Conservation (phyloP, 1,140 invertebrate species). For the Samia ricini region DNA sequence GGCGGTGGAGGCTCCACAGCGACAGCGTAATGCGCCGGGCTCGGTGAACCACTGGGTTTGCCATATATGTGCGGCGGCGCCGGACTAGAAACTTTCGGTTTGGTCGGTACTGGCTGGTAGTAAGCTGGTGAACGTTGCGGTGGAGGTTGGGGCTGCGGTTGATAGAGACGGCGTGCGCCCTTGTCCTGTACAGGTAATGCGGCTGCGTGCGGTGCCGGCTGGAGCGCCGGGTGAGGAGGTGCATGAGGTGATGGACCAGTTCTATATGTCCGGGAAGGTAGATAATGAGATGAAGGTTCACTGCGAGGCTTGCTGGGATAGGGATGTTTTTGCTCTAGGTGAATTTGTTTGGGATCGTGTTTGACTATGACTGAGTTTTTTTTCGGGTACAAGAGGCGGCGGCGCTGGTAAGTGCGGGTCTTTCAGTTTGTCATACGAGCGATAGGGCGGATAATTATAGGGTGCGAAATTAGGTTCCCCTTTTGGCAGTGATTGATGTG, state of each 20-base stretch:
- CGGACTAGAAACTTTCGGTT: constrained; percentile 87
- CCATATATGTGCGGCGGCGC: constrained; percentile 88
- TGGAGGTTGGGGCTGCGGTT: constrained; percentile 84
- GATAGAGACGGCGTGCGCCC: constrained; percentile 82
- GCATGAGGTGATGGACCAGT: constrained; percentile 78
- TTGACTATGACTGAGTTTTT: constrained; percentile 89
- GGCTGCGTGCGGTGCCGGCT: constrained; percentile 76
- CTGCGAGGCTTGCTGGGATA: constrained; percentile 81
- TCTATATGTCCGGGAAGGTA: constrained; percentile 80
- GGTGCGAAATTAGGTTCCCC: constrained; percentile 85
- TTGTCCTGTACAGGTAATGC: constrained; percentile 80
- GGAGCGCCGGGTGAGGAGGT: constrained; percentile 71
- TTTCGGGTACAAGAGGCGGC: constrained; percentile 82
- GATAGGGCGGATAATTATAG: constrained; percentile 79
- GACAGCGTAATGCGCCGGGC: constrained; percentile 80
- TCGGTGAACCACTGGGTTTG: constrained; percentile 82
- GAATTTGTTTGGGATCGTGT: constrained; percentile 82
- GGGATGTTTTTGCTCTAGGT: constrained; percentile 79
- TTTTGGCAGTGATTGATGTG: constrained; percentile 81
- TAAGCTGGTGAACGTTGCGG: constrained; percentile 83
- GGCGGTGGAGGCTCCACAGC: constrained; percentile 78
- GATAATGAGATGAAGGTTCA: constrained; percentile 80
- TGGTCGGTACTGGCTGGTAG: constrained; percentile 78
- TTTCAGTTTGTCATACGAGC: constrained; percentile 71
- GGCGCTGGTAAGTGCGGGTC: constrained; percentile 79